phyloP scores from a whole-genome alignment of 2,888 invertebrate genomes.

The Smittia aterrima region DNA sequence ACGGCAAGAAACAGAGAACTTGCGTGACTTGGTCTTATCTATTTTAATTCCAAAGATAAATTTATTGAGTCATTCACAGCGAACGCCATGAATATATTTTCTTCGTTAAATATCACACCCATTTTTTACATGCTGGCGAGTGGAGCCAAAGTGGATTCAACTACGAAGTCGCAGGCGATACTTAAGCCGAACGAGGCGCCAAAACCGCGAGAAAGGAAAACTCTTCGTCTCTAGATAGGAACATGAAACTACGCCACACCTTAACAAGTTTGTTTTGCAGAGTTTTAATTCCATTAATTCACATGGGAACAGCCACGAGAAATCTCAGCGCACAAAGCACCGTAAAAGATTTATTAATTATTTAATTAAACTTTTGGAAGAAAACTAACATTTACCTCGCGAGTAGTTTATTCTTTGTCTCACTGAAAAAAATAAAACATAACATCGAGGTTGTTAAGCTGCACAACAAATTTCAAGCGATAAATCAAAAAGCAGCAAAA shows the following conservation, averaged over 20 bases:
- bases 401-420: neutral
- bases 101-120: constrained; percentile 28
- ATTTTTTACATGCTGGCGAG: constrained; percentile 28
- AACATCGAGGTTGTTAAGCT: neutral
- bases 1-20: constrained; percentile 24
- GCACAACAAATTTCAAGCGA: neutral
- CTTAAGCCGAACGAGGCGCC: neutral
- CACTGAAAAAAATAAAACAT: neutral
- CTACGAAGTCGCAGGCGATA: neutral
- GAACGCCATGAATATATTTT: neutral
- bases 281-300: constrained; percentile 38
- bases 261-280: constrained; percentile 31
- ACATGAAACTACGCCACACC: constrained; percentile 21
- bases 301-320: constrained; percentile 25
- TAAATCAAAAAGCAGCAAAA: constrained; percentile 14
- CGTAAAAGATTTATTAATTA: constrained; percentile 29
- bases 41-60: constrained; percentile 26
- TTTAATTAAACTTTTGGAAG: constrained; percentile 25
- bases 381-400: neutral
- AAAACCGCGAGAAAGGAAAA: neutral
- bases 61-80: constrained; percentile 21
- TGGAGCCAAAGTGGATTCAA: neutral
- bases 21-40: constrained; percentile 40
- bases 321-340: constrained; percentile 1
- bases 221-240: neutral